Base-by-base conservation (phyloP, 2,113 vertebrate species). In the Mola mola region DNA sequence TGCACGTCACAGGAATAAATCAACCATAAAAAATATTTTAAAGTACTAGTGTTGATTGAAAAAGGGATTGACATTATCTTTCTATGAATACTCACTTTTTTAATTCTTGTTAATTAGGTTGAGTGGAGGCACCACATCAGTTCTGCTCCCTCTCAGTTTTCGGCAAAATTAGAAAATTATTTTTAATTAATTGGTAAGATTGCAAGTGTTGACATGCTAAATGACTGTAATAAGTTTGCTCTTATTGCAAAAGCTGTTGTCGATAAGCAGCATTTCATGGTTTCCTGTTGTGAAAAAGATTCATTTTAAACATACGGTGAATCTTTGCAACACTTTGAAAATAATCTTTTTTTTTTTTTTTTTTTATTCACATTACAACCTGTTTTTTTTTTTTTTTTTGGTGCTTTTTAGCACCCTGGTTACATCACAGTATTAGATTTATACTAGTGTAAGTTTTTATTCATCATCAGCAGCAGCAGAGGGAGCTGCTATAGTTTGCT, bases 401-500 rank as follows among this genome's bases (percentile, higher is more conserved):
- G 40, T 22, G 55, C 38, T 19, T 49, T 16, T 11, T 15, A 17
- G 16, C 13, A 13, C 1, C 4, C 6, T 29, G 58, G 12, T 67
- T 57, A 66, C 29, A 42, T 69, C 51, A 52, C 61, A 69, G 41
- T 75, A 58, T 81, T 59, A 53, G 21, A 70, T 78, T 78, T 69
- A 26, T 46, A 22, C 51, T 17, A 42, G 73, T 58, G 64, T 34
- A 75, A 43, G 65, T 43, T 82, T 83, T 73, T 82, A 78, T 84
- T 79, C 74, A 69, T 70, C 69, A 47, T 0, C 46, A 61, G 41
- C 61, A 66, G 82, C 81, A 81, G 82, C 81, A 86, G 79, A 84
- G 83, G 89, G 80, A 83, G 87, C 78, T 82, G 85, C 84, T 80
- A 48, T 85, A 78, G 88, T 82, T 82, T 79, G 70, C 66, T 61